phyloP scores from a whole-genome alignment of 2,888 invertebrate species.

The Dicycla oo region DNA sequence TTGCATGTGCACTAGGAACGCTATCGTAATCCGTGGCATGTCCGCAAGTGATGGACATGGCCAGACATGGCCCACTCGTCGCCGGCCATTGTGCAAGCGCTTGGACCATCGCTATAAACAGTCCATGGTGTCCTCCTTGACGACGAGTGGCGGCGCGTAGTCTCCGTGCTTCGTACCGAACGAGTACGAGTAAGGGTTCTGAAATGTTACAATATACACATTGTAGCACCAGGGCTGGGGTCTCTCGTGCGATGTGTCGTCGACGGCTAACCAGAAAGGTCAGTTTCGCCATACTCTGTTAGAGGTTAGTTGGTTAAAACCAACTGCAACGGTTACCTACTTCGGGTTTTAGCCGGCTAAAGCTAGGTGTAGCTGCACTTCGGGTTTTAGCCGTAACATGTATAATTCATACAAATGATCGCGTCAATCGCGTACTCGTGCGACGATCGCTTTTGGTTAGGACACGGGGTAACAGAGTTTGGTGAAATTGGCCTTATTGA shows the following conservation, averaged over 20 bases:
- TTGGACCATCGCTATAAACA: conserved; percentile 74
- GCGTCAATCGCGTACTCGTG: neutral
- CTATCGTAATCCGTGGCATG: neutral
- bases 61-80: neutral
- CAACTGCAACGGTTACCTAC: too few relatives aligned
- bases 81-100: neutral
- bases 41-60: neutral
- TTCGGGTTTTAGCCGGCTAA: too few relatives aligned
- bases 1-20: too few relatives aligned
- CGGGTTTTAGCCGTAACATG: too few relatives aligned
- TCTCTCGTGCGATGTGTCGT: neutral
- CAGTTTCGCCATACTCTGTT: neutral
- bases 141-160: conserved; percentile 90
- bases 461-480: neutral
- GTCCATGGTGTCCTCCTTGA: conserved; percentile 91
- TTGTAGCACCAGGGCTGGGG: neutral
- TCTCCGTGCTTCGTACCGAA: conserved; percentile 91
- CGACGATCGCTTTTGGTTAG: neutral
- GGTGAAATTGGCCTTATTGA: too few relatives aligned
- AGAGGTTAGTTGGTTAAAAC: too few relatives aligned
- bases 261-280: neutral
- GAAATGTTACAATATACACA: conserved; percentile 60
- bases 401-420: neutral
- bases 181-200: conserved; percentile 89
- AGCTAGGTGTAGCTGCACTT: too few relatives aligned